Conservation (phyloP, 2,888 invertebrate genomes). For the Pollenia angustigena region DNA sequence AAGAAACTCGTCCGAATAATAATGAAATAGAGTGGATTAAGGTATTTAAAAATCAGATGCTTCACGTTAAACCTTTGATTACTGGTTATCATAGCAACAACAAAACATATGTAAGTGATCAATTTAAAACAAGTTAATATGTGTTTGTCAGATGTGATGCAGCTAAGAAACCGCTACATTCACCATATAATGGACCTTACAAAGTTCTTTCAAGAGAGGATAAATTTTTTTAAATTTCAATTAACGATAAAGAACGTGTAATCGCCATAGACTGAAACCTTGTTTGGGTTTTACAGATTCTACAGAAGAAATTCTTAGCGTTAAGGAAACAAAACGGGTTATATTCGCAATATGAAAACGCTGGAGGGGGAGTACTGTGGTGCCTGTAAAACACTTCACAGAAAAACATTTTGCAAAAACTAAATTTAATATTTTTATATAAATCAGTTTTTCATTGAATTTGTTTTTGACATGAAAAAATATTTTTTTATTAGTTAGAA, state of each 20-base stretch:
- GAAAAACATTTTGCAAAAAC: too few relatives aligned
- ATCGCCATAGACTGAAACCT: neutral
- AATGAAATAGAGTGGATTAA: neutral
- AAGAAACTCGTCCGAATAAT: neutral
- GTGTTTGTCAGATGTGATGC: neutral
- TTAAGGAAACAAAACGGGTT: too few relatives aligned
- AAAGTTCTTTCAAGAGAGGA: neutral
- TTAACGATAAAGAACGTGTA: neutral
- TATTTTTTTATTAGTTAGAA: too few relatives aligned
- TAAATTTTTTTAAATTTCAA: neutral
- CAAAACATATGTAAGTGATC: neutral
- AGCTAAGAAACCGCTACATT: neutral
- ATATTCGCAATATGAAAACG: too few relatives aligned
- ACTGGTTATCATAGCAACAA: neutral
- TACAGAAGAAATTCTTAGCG: too few relatives aligned
- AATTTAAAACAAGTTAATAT: neutral
- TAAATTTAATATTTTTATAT: too few relatives aligned
- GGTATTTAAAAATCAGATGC: neutral
- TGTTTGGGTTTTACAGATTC: too few relatives aligned
- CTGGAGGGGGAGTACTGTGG: too few relatives aligned
- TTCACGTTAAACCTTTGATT: neutral
- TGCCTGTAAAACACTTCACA: too few relatives aligned
- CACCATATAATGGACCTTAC: neutral
- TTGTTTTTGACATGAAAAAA: too few relatives aligned
- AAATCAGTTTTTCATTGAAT: too few relatives aligned